Evolutionary conservation across 2,888 invertebrate genomes (phyloP).

Genomic region (Macaria notata): DNA sequence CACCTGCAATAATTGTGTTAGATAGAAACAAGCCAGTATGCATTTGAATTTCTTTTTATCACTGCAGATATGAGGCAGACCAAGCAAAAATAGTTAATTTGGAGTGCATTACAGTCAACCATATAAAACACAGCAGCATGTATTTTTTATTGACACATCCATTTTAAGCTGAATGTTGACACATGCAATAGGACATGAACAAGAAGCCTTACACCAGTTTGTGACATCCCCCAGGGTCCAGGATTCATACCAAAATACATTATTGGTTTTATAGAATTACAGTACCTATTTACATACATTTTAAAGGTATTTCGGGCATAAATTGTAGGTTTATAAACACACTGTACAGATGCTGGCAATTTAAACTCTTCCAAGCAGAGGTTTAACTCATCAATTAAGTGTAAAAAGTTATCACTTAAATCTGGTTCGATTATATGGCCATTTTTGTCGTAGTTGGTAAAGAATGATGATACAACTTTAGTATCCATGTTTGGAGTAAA

Average conservation of each 20-base stretch:
- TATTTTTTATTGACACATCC: too few species aligned
- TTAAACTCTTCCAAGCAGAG: conserved; percentile 65
- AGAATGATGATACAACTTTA: conserved; percentile 62
- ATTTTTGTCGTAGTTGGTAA: conserved; percentile 35
- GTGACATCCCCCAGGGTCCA: conserved; percentile 98
- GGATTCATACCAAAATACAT: conserved; percentile 97
- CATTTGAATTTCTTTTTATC: too few species aligned
- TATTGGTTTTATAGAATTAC: conserved; percentile 85
- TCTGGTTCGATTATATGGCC: neutral
- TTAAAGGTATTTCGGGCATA: conserved; percentile 92
- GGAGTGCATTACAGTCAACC: too few species aligned
- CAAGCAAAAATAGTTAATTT: too few species aligned
- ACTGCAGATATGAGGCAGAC: too few species aligned
- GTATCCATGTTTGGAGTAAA: conserved; percentile 38
- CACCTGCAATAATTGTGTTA: conserved; percentile 77
- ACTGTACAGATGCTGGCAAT: conserved; percentile 82
- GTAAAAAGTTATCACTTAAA: conserved; percentile 55
- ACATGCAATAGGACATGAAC: neutral
- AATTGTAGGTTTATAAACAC: conserved; percentile 92
- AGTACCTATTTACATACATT: conserved; percentile 88
- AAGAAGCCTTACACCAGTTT: conserved; percentile 88
- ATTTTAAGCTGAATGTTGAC: too few species aligned
- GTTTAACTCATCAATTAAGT: conserved; percentile 66
- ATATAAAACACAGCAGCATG: too few species aligned
- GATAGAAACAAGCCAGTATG: neutral